Percentiles rank a stretch among this genome's conserved stretches.
phyloP scores from a whole-genome alignment of 2,888 invertebrate species.

The Deroplatys truncata region DNA sequence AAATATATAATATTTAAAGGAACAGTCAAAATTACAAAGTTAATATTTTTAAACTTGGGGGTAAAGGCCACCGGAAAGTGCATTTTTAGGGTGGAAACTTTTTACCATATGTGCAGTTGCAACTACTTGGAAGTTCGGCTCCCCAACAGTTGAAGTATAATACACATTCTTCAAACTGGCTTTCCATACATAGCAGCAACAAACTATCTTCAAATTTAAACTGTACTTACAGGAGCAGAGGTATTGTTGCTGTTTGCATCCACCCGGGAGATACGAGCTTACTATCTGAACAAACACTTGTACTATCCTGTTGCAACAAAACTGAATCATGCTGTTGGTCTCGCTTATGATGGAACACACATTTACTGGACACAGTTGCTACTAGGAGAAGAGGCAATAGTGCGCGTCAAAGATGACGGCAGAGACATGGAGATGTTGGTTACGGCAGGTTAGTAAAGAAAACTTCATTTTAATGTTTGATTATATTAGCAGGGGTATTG shows the following conservation, averaged over 20 bases:
- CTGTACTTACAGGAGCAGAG: constrained; percentile 51
- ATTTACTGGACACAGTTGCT: constrained; percentile 77
- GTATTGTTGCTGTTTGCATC: constrained; percentile 66
- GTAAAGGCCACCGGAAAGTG: too few species aligned
- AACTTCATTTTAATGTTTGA: too few species aligned
- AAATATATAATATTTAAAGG: too few species aligned
- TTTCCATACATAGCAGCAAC: too few species aligned
- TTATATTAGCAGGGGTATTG: background rate
- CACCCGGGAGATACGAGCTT: constrained; percentile 53
- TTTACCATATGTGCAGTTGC: too few species aligned
- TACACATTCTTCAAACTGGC: too few species aligned
- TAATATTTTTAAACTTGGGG: too few species aligned
- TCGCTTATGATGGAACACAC: constrained; percentile 64
- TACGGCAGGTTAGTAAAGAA: constrained; percentile 40
- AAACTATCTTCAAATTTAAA: too few species aligned
- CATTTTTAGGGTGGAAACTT: too few species aligned
- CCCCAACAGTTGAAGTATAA: too few species aligned
- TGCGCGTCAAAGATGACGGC: constrained; percentile 60
- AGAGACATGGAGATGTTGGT: constrained; percentile 53
- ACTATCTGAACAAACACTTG: constrained; percentile 54
- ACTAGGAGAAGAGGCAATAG: constrained; percentile 66
- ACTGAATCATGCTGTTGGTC: constrained; percentile 49
- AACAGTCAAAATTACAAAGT: too few species aligned
- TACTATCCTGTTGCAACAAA: constrained; percentile 39
- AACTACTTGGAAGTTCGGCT: too few species aligned